Conservation (phyloP, 2,888 invertebrate genomes). For the Tetanocera ferruginea region DNA sequence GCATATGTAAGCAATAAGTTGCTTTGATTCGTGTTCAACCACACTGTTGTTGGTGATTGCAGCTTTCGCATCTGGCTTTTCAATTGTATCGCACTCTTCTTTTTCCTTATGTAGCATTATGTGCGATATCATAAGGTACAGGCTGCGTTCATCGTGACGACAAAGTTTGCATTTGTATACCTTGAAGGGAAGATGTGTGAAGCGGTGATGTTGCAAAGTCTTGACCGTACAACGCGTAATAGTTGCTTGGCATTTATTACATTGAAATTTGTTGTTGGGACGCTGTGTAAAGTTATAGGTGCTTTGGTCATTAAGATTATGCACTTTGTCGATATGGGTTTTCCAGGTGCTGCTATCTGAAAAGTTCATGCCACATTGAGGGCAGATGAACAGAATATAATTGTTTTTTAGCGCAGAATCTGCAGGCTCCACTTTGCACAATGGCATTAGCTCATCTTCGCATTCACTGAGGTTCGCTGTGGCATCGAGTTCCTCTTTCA, state of each 20-base stretch:
- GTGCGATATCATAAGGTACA: conserved; percentile 43
- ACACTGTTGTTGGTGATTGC: conserved; percentile 1
- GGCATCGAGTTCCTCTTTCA: background rate
- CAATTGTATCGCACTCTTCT: conserved; percentile 26
- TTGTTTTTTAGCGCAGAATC: conserved; percentile 28
- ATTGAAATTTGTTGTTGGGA: conserved; percentile 41
- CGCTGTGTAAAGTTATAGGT: conserved; percentile 40
- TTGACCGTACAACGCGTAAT: conserved; percentile 42
- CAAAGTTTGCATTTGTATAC: conserved; percentile 43
- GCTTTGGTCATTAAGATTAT: conserved; percentile 35
- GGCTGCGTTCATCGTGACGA: conserved; percentile 37
- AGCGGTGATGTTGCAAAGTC: conserved; percentile 41
- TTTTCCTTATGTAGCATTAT: conserved; percentile 42
- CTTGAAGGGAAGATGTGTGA: conserved; percentile 40
- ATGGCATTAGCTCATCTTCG: conserved; percentile 38
- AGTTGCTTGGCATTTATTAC: conserved; percentile 21
- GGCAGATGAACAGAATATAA: conserved; percentile 41
- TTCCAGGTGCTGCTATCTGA: conserved; percentile 31
- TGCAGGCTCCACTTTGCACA: conserved; percentile 35
- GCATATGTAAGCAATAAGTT: conserved; percentile 39
- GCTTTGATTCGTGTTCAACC: conserved; percentile 37
- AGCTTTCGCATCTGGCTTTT: background rate
- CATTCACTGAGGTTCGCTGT: conserved; percentile 36
- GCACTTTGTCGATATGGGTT: conserved; percentile 27
- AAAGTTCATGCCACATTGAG: conserved; percentile 38